Evolutionary conservation across 2,113 vertebrate species (phyloP), one percentile per base, ranked within the genome.

Genomic region (Ia io): DNA sequence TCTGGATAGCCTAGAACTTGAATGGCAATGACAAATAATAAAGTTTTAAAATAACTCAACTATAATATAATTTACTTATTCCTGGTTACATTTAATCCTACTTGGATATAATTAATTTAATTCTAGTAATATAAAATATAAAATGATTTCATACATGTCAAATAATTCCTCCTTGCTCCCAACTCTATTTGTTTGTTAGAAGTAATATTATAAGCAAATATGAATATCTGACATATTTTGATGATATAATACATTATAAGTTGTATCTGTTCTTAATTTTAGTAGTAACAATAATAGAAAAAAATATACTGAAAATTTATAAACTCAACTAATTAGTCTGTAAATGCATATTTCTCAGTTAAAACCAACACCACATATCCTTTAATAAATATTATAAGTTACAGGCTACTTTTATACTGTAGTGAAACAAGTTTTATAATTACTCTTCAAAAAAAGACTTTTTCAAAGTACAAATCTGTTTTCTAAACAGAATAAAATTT

Each of bases 401-500:
- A 86, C 1, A 93, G 8, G 5, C 37, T 51, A 87, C 56, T 76
- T 92, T 90, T 35, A 69, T 11, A 9, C 32, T 73, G 9, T 44
- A 40, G 53, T 61, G 30, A 30, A 71, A 71, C 2, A 73, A 10
- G 12, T 73, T 88, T 88, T 93, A 73, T 32, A 89, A 71, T 69
- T 56, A 88, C 28, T 89, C 11, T 61, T 84, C 10, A 90, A 95
- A 95, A 83, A 84, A 77, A 85, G 13, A 77, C 1, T 18, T 90
- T 71, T 73, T 51, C 30, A 80, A 91, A 82, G 44, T 51, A 76
- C 35, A 78, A 91, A 67, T 84, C 79, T 95, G 17, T 73, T 94
- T 94, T 82, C 30, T 65, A 91, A 87, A 83, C 23, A 90, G 42
- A 95, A 90, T 74, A 94, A 88, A 92, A 77, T 42, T 20, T 86